A percentile compares a stretch with the other conserved stretches of the same genome.
phyloP scores from a whole-genome alignment of 2,888 invertebrate genomes.

The Stenurella melanura region DNA sequence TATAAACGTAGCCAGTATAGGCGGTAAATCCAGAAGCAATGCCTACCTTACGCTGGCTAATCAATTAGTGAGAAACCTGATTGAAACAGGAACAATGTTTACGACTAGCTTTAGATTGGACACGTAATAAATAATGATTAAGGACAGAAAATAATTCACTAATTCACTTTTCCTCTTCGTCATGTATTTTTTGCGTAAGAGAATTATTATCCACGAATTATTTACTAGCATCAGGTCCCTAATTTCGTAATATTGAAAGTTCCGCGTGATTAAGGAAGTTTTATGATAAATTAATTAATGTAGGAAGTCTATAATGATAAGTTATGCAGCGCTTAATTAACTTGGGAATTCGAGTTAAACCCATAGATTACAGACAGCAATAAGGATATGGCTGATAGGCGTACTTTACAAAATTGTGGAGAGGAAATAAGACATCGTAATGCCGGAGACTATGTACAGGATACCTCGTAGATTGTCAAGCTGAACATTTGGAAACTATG shows the following conservation, averaged over 20 bases:
- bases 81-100: no score
- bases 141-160: no score
- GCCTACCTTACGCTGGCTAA: no score
- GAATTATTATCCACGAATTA: not conserved
- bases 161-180: no score
- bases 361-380: not conserved
- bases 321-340: not conserved
- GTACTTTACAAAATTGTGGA: not conserved
- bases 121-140: no score
- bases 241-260: constrained; percentile 3
- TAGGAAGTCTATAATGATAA: not conserved
- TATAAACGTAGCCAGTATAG: no score
- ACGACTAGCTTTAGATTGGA: no score
- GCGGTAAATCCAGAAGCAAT: no score
- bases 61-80: no score
- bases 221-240: not conserved
- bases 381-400: not conserved
- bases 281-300: constrained; percentile 6
- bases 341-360: not conserved
- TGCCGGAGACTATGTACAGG: not conserved
- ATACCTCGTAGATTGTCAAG: no score
- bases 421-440: not conserved
- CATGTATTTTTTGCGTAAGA: no score
- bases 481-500: no score
- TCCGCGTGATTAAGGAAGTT: not conserved